A percentile compares a stretch with the other conserved stretches of the same genome.
phyloP scores from a whole-genome alignment of 2,888 invertebrate genomes.

The Carabus problematicus region DNA sequence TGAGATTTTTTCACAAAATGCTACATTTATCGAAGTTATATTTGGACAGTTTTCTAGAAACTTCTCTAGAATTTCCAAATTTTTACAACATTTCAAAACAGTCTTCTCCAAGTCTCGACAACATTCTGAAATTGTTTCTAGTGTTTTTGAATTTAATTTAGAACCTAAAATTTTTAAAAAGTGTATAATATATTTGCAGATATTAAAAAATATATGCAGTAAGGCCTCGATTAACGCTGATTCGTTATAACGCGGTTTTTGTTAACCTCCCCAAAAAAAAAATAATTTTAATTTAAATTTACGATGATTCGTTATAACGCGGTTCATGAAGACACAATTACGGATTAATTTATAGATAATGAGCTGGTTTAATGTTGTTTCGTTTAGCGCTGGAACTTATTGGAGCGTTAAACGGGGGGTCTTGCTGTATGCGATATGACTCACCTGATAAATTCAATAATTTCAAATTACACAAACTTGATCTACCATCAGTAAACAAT shows the following conservation, averaged over 20 bases:
- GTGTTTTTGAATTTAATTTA: conserved; percentile 44
- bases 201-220: too few species aligned
- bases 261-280: too few species aligned
- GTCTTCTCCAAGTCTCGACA: conserved; percentile 47
- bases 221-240: too few species aligned
- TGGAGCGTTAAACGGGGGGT: not conserved
- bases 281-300: too few species aligned
- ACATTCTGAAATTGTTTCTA: conserved; percentile 47
- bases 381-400: not conserved
- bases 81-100: conserved; percentile 49
- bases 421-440: too few species aligned
- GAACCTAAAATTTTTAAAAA: conserved; percentile 43
- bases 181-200: conserved; percentile 4
- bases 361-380: too few species aligned
- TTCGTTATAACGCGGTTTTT: too few species aligned
- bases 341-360: not conserved
- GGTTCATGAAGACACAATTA: not conserved
- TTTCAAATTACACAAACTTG: conserved; percentile 45
- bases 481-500: conserved; percentile 44
- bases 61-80: conserved; percentile 44
- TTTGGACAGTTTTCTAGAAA: conserved; percentile 46
- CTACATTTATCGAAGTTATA: conserved; percentile 47
- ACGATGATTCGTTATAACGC: not conserved
- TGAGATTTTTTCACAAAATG: conserved; percentile 46
- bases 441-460: conserved; percentile 48